A percentile compares a stretch with the other conserved stretches of the same genome.
These are phyloP conservation scores for Chrysopilus asiliformis DNA, from an alignment of 2,888 invertebrate genomes.

Conservation along the genomic window DNA sequence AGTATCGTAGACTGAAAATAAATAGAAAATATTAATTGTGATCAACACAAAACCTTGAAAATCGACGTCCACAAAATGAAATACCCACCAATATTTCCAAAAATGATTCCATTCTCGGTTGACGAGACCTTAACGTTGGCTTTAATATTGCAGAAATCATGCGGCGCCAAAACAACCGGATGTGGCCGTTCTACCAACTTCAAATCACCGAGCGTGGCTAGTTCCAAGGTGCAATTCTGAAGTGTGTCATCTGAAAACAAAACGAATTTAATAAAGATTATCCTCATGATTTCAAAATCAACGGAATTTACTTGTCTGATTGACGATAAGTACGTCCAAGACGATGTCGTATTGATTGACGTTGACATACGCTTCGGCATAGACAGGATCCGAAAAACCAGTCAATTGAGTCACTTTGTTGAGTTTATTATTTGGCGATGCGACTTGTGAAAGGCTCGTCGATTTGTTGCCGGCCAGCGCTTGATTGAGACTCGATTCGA, in stretches of 20 bases:
- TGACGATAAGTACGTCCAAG: constrained; percentile 92
- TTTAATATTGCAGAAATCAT: constrained; percentile 96
- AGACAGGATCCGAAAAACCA: constrained; percentile 98
- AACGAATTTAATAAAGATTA: not conserved
- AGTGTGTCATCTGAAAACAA: constrained; percentile 64
- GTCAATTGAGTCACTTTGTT: constrained; percentile 90
- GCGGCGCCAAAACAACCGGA: constrained; percentile 87
- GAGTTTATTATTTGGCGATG: constrained; percentile 45
- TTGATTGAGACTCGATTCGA: constrained; percentile 84
- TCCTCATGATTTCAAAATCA: not conserved
- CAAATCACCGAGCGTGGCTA: constrained; percentile 94
- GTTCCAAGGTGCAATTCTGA: constrained; percentile 93
- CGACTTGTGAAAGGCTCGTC: constrained; percentile 36
- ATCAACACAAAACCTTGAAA: not conserved
- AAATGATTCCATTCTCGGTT: constrained; percentile 98
- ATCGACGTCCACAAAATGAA: too few relatives aligned
- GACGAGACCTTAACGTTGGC: constrained; percentile 99
- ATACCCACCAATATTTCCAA: constrained; percentile 83
- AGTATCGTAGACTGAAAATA: constrained; percentile 77
- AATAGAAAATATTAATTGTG: not conserved
- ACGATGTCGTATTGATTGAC: constrained; percentile 99
- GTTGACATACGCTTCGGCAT: constrained; percentile 98
- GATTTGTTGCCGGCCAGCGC: constrained; percentile 58
- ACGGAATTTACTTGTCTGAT: constrained; percentile 67
- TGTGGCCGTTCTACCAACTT: constrained; percentile 96